phyloP scores from a whole-genome alignment of 2,113 vertebrate genomes.

The Podarcis cretensis region DNA sequence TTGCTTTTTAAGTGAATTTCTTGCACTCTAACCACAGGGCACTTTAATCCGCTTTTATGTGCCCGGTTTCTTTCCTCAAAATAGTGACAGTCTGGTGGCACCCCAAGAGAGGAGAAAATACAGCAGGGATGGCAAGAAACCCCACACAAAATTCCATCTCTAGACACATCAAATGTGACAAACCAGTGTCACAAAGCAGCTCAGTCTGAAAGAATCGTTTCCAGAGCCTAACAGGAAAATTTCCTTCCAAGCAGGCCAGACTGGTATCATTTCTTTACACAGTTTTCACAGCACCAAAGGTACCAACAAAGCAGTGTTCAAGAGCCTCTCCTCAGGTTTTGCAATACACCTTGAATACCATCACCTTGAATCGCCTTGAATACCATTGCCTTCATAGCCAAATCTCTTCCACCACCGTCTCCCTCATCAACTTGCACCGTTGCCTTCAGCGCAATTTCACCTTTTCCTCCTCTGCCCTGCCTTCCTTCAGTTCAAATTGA shows the following conservation, averaged over 20 bases:
- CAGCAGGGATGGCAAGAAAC: neutral
- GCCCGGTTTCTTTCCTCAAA: too few species aligned
- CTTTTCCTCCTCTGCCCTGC: too few species aligned
- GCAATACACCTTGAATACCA: neutral
- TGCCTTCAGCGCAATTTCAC: too few species aligned
- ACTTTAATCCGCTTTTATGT: too few species aligned
- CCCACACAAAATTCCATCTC: neutral
- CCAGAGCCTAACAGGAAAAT: neutral
- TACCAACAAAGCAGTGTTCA: neutral
- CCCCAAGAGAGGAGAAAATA: neutral
- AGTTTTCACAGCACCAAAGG: neutral
- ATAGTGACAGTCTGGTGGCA: neutral
- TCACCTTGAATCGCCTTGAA: too few species aligned
- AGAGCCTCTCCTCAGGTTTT: neutral
- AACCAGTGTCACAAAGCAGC: neutral
- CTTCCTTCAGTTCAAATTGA: too few species aligned
- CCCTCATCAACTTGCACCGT: too few species aligned
- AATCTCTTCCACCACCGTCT: too few species aligned
- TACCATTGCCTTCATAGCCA: too few species aligned
- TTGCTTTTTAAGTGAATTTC: too few species aligned
- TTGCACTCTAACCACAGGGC: too few species aligned
- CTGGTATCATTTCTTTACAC: neutral
- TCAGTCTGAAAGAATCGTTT: neutral
- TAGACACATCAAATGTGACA: neutral
- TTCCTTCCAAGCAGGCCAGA: neutral